Percentiles rank a stretch among this genome's conserved stretches.
phyloP scores from a whole-genome alignment of 2,113 vertebrate species.

The Pheucticus melanocephalus region DNA sequence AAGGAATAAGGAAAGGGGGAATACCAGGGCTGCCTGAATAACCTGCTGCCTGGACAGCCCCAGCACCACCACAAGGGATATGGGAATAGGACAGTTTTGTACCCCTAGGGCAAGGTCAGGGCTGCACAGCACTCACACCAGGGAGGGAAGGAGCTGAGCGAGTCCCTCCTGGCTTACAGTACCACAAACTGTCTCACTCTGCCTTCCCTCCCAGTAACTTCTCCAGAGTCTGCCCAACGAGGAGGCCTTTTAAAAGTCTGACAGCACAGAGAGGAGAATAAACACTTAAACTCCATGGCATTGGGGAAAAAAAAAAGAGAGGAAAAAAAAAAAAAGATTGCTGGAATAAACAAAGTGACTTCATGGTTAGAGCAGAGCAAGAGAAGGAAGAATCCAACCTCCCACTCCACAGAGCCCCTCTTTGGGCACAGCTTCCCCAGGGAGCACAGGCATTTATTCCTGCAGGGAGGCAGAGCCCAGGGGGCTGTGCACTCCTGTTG shows the following conservation, averaged over 20 bases:
- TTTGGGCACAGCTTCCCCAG: neutral
- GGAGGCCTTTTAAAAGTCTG: neutral
- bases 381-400: neutral
- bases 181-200: neutral
- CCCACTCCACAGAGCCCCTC: neutral
- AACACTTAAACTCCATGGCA: neutral
- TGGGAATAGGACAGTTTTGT: neutral
- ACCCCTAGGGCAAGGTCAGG: neutral
- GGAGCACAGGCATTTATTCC: neutral
- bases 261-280: neutral
- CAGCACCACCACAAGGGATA: neutral
- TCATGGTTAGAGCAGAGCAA: neutral
- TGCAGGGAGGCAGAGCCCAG: neutral
- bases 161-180: neutral
- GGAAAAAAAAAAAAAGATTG: neutral
- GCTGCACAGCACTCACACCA: neutral
- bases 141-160: neutral
- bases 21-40: neutral
- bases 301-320: accelerated
- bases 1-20: neutral
- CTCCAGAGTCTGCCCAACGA: neutral
- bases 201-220: neutral
- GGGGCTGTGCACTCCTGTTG: too few relatives aligned
- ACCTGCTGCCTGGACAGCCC: neutral
- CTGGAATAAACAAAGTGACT: neutral